These are phyloP conservation scores for Maccullochella peelii DNA, from an alignment of 2,113 vertebrate genomes.

Conservation along the genomic window DNA sequence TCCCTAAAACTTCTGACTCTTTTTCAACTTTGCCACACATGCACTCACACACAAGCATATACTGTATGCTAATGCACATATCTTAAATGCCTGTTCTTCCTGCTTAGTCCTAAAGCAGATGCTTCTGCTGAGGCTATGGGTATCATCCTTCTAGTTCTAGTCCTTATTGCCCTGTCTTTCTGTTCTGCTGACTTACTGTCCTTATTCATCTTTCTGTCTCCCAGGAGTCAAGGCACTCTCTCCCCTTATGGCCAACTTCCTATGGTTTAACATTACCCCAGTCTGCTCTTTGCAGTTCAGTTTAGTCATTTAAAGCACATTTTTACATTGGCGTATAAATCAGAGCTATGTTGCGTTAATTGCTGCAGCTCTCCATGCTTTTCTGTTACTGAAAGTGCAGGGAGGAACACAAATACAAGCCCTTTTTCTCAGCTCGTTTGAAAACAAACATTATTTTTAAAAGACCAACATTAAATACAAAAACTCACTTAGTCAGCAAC, in stretches of 20 bases:
- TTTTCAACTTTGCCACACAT: not conserved
- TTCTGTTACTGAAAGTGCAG: not conserved
- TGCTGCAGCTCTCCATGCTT: not conserved
- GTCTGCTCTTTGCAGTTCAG: constrained; percentile 32
- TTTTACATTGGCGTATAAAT: constrained; percentile 19
- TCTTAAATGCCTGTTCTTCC: not conserved
- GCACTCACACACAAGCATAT: not conserved
- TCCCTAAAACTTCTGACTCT: not conserved
- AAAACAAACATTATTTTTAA: constrained; percentile 26
- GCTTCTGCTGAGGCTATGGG: not conserved
- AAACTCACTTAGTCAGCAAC: constrained; percentile 49
- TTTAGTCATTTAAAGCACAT: constrained; percentile 30
- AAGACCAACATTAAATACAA: constrained; percentile 29
- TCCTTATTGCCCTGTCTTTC: not conserved
- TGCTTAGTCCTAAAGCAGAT: constrained; percentile 9
- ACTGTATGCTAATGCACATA: constrained; percentile 14
- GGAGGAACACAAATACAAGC: constrained; percentile 3
- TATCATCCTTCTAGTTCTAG: not conserved
- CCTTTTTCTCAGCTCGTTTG: constrained; percentile 18
- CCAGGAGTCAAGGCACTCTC: not conserved
- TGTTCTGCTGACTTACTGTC: not conserved
- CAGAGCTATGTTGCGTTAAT: constrained; percentile 37
- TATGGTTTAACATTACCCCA: constrained; percentile 2
- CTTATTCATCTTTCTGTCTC: constrained; percentile 15
- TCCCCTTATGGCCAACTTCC: constrained; percentile 10